Percentiles rank a stretch among this genome's conserved stretches.
phyloP scores from a whole-genome alignment of 2,113 vertebrate genomes.

The Pongo pygmaeus region DNA sequence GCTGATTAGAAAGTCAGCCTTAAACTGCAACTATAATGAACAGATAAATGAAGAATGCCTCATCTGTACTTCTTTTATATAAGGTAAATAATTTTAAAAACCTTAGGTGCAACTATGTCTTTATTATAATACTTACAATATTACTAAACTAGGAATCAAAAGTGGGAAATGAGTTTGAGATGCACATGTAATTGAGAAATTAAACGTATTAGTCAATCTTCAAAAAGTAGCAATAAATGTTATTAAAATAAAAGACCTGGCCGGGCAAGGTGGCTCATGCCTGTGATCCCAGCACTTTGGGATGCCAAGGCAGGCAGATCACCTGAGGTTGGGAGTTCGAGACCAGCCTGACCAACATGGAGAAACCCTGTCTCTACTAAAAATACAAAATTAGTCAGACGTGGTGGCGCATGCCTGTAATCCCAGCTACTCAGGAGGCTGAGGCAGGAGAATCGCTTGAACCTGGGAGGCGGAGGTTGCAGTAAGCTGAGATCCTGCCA shows the following conservation, averaged over 20 bases:
- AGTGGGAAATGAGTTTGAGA: neutral
- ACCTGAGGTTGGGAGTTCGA: too few relatives aligned
- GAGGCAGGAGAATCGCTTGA: too few relatives aligned
- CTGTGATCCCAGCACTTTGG: too few relatives aligned
- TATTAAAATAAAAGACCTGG: neutral
- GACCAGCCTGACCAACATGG: too few relatives aligned
- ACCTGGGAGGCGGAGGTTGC: too few relatives aligned
- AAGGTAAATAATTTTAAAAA: neutral
- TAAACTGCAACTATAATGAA: neutral
- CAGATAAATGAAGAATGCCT: neutral
- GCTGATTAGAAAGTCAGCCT: neutral
- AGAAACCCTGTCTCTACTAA: too few relatives aligned
- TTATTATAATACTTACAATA: neutral
- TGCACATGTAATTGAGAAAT: neutral
- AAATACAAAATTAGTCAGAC: too few relatives aligned
- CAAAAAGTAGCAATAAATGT: neutral
- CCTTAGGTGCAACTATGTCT: neutral
- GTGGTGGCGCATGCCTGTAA: too few relatives aligned
- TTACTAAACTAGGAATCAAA: neutral
- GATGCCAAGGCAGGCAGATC: too few relatives aligned
- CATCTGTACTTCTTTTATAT: neutral
- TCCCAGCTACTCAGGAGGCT: too few relatives aligned
- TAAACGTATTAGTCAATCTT: neutral
- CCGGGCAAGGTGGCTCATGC: too few relatives aligned
- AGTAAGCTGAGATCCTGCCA: too few relatives aligned